phyloP scores from a whole-genome alignment of 2,797 vertebrate species.

The Falco biarmicus region DNA sequence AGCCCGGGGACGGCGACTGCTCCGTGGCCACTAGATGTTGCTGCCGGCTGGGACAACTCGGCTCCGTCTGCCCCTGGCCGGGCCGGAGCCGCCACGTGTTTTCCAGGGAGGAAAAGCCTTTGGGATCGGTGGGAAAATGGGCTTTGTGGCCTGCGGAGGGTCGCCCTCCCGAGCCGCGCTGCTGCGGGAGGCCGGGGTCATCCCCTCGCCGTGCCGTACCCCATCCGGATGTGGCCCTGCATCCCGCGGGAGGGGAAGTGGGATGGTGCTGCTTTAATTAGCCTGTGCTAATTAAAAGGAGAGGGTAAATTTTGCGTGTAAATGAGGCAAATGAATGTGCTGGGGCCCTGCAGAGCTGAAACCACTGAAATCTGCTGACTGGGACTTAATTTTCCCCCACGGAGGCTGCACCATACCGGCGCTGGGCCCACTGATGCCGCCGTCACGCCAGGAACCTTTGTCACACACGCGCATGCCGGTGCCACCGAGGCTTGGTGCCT shows the following conservation, averaged over 20 bases:
- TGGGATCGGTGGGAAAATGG: not conserved
- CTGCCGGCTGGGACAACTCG: not conserved
- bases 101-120: not conserved
- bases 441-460: not conserved
- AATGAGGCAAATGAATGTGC: rapidly evolving
- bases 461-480: rapidly evolving
- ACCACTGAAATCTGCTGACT: not conserved
- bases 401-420: rapidly evolving
- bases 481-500: rapidly evolving
- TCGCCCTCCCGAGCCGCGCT: rapidly evolving
- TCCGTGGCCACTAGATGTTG: conserved; percentile 19
- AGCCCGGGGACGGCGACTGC: not conserved
- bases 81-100: rapidly evolving
- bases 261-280: not conserved
- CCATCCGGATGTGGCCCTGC: rapidly evolving
- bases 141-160: not conserved
- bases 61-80: rapidly evolving
- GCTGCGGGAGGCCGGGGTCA: not conserved
- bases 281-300: not conserved
- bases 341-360: not conserved
- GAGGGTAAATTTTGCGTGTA: not conserved
- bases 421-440: not conserved
- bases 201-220: rapidly evolving
- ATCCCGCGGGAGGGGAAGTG: rapidly evolving
- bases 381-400: rapidly evolving